Conservation (phyloP, 2,888 invertebrate genomes). For the Aphidoletes aphidimyza region DNA sequence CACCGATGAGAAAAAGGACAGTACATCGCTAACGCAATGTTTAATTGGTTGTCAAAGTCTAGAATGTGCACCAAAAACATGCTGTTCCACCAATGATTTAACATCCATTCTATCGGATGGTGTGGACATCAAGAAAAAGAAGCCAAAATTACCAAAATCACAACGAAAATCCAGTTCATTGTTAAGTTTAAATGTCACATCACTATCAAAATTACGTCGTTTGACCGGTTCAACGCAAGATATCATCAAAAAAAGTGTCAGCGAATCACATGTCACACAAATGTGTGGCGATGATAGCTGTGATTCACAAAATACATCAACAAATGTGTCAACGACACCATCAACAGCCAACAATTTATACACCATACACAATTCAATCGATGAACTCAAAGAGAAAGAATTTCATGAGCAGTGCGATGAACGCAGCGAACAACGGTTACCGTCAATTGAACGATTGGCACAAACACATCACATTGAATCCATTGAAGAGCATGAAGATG, state of each 20-base stretch:
- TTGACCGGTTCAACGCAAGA: background rate
- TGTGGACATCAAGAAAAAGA: background rate
- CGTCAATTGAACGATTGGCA: background rate
- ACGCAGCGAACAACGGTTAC: background rate
- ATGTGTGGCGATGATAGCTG: background rate
- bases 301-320: background rate
- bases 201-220: background rate
- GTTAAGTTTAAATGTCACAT: constrained; percentile 6
- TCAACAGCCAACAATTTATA: background rate
- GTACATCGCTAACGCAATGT: background rate
- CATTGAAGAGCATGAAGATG: background rate
- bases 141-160: background rate
- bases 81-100: background rate
- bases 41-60: background rate
- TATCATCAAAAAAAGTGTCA: background rate
- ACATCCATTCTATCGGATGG: background rate
- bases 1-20: background rate
- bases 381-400: constrained; percentile 11
- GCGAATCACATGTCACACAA: constrained; percentile 32
- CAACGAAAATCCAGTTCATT: constrained; percentile 15
- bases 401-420: constrained; percentile 13
- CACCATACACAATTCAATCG: background rate
- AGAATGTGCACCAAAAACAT: constrained; percentile 34
- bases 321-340: background rate
- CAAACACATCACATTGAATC: background rate